A percentile compares a stretch with the other conserved stretches of the same genome.
These are phyloP conservation scores for Syngnathus acus DNA, from an alignment of 2,797 vertebrate species.

Conservation along the genomic window DNA sequence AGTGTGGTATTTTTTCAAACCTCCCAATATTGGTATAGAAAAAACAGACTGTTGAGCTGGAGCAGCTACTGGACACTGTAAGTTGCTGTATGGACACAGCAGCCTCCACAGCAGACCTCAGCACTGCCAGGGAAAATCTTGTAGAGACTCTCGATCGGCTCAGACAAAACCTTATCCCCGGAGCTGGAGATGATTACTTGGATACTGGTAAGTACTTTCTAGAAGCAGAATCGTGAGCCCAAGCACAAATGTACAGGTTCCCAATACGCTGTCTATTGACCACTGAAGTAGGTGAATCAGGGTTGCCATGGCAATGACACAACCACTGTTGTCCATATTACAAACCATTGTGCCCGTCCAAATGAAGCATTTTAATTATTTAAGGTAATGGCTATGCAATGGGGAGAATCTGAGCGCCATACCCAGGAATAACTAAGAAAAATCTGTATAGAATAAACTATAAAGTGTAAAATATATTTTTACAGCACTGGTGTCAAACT, in stretches of 20 bases:
- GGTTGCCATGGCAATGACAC: not conserved
- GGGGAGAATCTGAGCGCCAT: too few relatives aligned
- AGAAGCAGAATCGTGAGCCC: not conserved
- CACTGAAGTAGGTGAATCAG: not conserved
- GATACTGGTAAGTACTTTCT: constrained; percentile 33
- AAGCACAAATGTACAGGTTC: not conserved
- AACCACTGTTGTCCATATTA: not conserved
- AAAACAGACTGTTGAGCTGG: constrained; percentile 73
- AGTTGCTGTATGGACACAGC: constrained; percentile 74
- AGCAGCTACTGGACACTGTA: constrained; percentile 66
- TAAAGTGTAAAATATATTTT: too few relatives aligned
- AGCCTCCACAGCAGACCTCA: constrained; percentile 46
- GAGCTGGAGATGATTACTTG: constrained; percentile 31
- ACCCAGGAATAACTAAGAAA: too few relatives aligned
- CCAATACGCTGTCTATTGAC: not conserved
- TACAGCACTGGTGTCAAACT: too few relatives aligned
- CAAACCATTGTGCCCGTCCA: not conserved
- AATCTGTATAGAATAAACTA: too few relatives aligned
- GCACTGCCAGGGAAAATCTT: constrained; percentile 62
- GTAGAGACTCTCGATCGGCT: constrained; percentile 64
- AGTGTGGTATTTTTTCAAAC: not conserved
- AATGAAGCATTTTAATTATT: not conserved
- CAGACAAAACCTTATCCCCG: constrained; percentile 47
- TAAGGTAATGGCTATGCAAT: not conserved
- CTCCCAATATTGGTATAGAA: constrained; percentile 33